These are phyloP conservation scores for Numenius arquata DNA, from an alignment of 2,113 vertebrate genomes.

Conservation along the genomic window DNA sequence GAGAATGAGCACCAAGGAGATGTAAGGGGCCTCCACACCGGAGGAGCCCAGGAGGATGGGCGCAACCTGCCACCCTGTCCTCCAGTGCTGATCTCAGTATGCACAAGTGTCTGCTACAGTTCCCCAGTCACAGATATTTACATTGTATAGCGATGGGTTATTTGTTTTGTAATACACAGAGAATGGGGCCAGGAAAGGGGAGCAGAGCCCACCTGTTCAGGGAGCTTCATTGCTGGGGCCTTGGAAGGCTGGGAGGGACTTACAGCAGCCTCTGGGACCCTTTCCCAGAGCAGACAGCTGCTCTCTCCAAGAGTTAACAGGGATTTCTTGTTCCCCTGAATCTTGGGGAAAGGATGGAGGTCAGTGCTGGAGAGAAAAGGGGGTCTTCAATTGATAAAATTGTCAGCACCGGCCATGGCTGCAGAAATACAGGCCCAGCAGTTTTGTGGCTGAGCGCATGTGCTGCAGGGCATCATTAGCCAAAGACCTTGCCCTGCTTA, in stretches of 20 bases:
- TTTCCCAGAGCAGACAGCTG: neutral
- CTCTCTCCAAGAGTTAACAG: neutral
- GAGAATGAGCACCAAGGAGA: slow-evolving; percentile 89
- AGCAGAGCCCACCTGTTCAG: slow-evolving; percentile 49
- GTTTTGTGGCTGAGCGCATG: neutral
- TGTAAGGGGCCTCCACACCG: slow-evolving; percentile 70
- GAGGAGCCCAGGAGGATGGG: slow-evolving; percentile 40
- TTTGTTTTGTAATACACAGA: slow-evolving; percentile 73
- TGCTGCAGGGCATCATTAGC: neutral
- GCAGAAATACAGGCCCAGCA: neutral
- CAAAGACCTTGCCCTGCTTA: neutral
- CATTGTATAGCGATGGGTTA: slow-evolving; percentile 71
- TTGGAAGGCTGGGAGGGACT: slow-evolving; percentile 45
- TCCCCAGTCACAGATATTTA: slow-evolving; percentile 78
- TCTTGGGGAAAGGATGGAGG: slow-evolving; percentile 29
- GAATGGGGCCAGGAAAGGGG: slow-evolving; percentile 59
- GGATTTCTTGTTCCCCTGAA: slow-evolving; percentile 3
- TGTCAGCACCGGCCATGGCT: neutral
- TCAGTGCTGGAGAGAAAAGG: slow-evolving; percentile 25
- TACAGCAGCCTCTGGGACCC: neutral
- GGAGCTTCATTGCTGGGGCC: slow-evolving; percentile 51
- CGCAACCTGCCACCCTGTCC: slow-evolving; percentile 35
- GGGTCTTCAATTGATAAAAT: neutral
- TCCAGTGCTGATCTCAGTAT: slow-evolving; percentile 70
- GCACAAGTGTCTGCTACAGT: slow-evolving; percentile 66